These are phyloP conservation scores for Habropoda laboriosa DNA, from an alignment of 1,140 invertebrate species.

Conservation along the genomic window DNA sequence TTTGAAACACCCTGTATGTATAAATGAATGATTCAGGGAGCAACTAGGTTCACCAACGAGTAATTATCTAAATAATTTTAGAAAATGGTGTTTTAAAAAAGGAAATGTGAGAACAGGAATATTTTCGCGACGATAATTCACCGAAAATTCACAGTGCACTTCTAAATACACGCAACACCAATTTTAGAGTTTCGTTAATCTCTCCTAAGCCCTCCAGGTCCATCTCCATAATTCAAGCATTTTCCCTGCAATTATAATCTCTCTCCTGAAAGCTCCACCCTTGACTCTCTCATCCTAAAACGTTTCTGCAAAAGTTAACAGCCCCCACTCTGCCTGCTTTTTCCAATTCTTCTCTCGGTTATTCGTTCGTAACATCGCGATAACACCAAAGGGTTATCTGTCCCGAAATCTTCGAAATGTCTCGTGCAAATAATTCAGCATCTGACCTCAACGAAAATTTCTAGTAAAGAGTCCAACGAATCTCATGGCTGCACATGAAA, in stretches of 20 bases:
- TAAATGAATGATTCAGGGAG: too few relatives aligned
- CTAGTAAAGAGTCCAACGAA: neutral
- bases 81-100: too few relatives aligned
- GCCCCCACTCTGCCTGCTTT: neutral
- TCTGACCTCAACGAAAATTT: slow-evolving; percentile 51
- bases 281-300: neutral
- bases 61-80: too few relatives aligned
- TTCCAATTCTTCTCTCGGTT: slow-evolving; percentile 27
- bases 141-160: too few relatives aligned
- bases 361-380: slow-evolving; percentile 43
- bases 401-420: slow-evolving; percentile 54
- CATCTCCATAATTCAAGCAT: neutral
- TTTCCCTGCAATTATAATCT: slow-evolving; percentile 4
- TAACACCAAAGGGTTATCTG: slow-evolving; percentile 51
- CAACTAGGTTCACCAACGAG: too few relatives aligned
- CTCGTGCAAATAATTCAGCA: slow-evolving; percentile 69
- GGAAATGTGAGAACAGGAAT: too few relatives aligned
- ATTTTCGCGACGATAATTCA: too few relatives aligned
- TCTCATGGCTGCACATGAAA: neutral
- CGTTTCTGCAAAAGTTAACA: neutral
- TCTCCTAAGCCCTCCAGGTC: neutral
- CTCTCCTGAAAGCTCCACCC: neutral
- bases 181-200: slow-evolving; percentile 5
- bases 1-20: too few relatives aligned
- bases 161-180: neutral